Evolutionary conservation across 2,888 invertebrate species (phyloP).

Genomic region (Danaus chrysippus): DNA sequence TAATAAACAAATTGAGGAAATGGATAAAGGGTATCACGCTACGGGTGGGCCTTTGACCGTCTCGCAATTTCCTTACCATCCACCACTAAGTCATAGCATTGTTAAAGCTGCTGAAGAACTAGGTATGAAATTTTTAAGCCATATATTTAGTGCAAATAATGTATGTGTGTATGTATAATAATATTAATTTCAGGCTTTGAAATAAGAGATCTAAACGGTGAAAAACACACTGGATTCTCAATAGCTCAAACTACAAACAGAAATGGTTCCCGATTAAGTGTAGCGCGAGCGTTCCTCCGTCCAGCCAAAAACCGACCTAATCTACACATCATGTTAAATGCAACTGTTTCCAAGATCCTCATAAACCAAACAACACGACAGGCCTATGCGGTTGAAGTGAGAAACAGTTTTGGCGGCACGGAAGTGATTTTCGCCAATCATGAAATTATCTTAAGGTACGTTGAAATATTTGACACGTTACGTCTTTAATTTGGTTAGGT

Average conservation of each 20-base stretch:
- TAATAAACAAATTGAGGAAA: conserved; percentile 83
- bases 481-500: background rate
- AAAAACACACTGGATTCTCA: conserved; percentile 88
- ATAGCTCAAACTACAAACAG: conserved; percentile 93
- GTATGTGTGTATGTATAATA: background rate
- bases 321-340: conserved; percentile 90
- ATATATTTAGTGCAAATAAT: background rate
- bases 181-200: conserved; percentile 78
- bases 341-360: conserved; percentile 87
- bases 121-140: conserved; percentile 65
- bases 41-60: conserved; percentile 88
- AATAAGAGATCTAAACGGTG: conserved; percentile 89
- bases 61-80: conserved; percentile 91
- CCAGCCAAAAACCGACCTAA: conserved; percentile 87
- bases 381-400: conserved; percentile 87
- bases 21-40: conserved; percentile 88
- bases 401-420: conserved; percentile 76
- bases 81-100: conserved; percentile 87
- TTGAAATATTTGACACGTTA: background rate
- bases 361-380: conserved; percentile 86
- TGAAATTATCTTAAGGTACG: conserved; percentile 82
- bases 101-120: conserved; percentile 88
- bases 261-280: conserved; percentile 91
- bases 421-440: conserved; percentile 82
- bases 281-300: conserved; percentile 89